These are phyloP conservation scores for Chrysolina oricalcia DNA, from an alignment of 2,888 invertebrate species.

Conservation along the genomic window DNA sequence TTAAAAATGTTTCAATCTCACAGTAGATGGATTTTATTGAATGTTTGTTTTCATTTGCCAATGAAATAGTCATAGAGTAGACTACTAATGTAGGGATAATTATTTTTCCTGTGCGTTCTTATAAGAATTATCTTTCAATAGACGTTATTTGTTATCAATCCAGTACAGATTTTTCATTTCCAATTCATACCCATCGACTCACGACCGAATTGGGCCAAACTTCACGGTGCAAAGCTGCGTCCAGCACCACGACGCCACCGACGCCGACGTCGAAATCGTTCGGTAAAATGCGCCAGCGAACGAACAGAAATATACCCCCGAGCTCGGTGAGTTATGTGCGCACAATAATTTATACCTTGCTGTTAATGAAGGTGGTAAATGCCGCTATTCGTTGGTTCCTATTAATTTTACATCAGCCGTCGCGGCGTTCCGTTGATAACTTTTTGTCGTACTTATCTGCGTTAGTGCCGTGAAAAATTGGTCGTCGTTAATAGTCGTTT, in stretches of 20 bases:
- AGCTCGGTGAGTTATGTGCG: constrained; percentile 67
- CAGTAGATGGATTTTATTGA: no score
- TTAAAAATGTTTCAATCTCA: no score
- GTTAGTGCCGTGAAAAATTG: constrained; percentile 39
- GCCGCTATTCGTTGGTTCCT: constrained; percentile 65
- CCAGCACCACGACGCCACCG: not conserved
- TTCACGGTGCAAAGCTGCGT: not conserved
- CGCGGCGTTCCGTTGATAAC: constrained; percentile 30
- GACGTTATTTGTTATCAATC: no score
- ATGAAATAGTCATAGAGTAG: no score
- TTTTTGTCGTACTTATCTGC: constrained; percentile 38
- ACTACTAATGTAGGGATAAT: no score
- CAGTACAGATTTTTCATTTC: not conserved
- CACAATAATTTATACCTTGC: constrained; percentile 69
- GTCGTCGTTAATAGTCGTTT: constrained; percentile 26
- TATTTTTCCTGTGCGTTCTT: no score
- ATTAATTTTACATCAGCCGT: constrained; percentile 63
- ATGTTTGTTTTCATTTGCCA: no score
- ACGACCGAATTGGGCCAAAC: not conserved
- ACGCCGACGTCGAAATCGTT: constrained; percentile 20
- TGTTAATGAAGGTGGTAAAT: constrained; percentile 70
- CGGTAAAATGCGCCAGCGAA: constrained; percentile 46
- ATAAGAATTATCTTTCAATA: no score
- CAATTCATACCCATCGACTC: not conserved
- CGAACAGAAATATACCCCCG: constrained; percentile 67